Conservation (phyloP, 2,888 invertebrate genomes). For the Anoncus sp. region DNA sequence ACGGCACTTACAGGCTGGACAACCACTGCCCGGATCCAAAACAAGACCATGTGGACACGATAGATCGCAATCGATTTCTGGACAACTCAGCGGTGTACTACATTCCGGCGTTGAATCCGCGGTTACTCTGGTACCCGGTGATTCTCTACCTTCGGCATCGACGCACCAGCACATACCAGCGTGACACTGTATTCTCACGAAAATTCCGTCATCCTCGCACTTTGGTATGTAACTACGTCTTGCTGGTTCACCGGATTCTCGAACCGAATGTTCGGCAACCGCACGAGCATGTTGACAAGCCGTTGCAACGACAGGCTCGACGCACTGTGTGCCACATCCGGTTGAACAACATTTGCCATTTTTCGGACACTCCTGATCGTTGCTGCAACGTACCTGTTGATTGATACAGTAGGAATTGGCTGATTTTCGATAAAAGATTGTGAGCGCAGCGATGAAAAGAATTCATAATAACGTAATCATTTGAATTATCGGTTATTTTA, state of each 20-base stretch:
- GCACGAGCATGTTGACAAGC: slow-evolving; percentile 81
- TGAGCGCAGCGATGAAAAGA: too few species aligned
- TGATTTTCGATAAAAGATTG: neutral
- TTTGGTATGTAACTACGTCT: slow-evolving; percentile 90
- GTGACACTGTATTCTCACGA: slow-evolving; percentile 89
- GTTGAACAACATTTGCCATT: slow-evolving; percentile 92
- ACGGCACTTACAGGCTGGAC: slow-evolving; percentile 92
- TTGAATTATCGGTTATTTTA: too few species aligned
- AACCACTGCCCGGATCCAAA: slow-evolving; percentile 88
- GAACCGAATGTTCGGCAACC: slow-evolving; percentile 86
- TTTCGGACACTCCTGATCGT: slow-evolving; percentile 90
- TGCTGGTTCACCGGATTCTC: slow-evolving; percentile 90
- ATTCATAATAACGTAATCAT: too few species aligned
- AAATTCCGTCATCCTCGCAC: slow-evolving; percentile 88
- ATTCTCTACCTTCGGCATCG: slow-evolving; percentile 89
- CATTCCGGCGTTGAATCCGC: slow-evolving; percentile 86
- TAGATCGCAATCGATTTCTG: slow-evolving; percentile 87
- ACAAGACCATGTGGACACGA: slow-evolving; percentile 94
- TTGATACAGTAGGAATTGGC: too few species aligned
- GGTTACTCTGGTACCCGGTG: slow-evolving; percentile 86
- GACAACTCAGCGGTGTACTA: slow-evolving; percentile 75
- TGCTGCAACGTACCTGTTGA: slow-evolving; percentile 88
- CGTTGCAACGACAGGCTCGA: slow-evolving; percentile 89
- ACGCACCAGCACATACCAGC: slow-evolving; percentile 93
- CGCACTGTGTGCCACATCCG: slow-evolving; percentile 94